phyloP scores from a whole-genome alignment of 2,113 vertebrate species.

The Onychostruthus taczanowskii region DNA sequence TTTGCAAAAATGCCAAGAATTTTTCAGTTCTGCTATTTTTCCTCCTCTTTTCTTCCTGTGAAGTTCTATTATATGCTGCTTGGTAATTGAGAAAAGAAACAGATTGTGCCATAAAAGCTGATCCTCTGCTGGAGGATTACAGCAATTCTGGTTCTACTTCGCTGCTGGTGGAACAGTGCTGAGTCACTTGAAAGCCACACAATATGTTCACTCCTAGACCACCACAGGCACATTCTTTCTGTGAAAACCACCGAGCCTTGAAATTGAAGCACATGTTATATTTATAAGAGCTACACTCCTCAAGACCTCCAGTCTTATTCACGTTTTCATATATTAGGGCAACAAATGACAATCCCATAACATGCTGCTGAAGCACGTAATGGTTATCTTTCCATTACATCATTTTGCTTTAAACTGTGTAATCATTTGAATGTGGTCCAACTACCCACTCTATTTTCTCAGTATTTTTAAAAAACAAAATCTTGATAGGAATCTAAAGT shows the following conservation, averaged over 20 bases:
- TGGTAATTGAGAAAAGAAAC: constrained; percentile 15
- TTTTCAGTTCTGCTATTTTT: constrained; percentile 16
- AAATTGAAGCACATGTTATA: constrained; percentile 41
- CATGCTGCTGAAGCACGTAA: not conserved
- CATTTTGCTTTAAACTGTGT: not conserved
- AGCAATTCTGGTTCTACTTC: constrained; percentile 26
- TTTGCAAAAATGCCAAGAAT: constrained; percentile 4
- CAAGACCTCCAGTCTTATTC: not conserved
- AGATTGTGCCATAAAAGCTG: constrained; percentile 45
- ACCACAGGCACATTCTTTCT: constrained; percentile 35
- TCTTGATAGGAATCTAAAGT: not conserved
- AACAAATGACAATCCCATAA: not conserved
- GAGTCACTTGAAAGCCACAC: constrained; percentile 53
- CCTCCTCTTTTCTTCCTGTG: not conserved
- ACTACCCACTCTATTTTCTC: not conserved
- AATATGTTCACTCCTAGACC: constrained; percentile 24
- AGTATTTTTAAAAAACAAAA: not conserved
- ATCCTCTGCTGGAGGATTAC: constrained; percentile 31
- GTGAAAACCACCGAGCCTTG: constrained; percentile 25
- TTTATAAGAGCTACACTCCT: not conserved
- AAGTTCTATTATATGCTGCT: not conserved
- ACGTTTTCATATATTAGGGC: not conserved
- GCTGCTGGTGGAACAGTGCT: constrained; percentile 19
- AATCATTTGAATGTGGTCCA: not conserved
- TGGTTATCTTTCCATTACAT: not conserved